These are phyloP conservation scores for Actinia equina DNA, from an alignment of 64 coral and sea anemone species.

Conservation along the genomic window DNA sequence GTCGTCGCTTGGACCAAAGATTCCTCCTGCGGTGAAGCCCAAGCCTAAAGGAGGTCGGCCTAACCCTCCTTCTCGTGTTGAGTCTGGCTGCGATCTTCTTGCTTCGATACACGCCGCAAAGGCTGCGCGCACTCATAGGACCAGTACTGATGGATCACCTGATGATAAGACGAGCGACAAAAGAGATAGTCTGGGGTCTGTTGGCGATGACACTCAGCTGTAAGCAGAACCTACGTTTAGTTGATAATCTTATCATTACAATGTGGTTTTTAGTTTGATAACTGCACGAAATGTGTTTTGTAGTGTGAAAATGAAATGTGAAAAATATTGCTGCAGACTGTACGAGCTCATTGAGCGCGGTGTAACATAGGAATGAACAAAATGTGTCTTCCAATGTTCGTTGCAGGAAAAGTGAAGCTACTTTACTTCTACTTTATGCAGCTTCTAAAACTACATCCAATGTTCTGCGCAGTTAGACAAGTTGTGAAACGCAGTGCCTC, in stretches of 20 bases:
- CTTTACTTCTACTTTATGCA: no score
- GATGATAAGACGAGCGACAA: slow-evolving; percentile 13
- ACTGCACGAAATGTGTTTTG: no score
- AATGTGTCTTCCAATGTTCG: no score
- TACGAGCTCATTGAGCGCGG: no score
- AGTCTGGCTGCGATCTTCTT: slow-evolving; percentile 55
- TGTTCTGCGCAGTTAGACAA: no score
- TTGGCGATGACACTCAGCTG: slow-evolving; percentile 65
- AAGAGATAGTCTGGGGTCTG: slow-evolving; percentile 31
- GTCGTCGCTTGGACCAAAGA: slow-evolving; percentile 24
- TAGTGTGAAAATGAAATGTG: no score
- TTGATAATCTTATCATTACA: not conserved
- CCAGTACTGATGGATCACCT: not conserved
- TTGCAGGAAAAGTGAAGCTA: no score
- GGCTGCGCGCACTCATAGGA: slow-evolving; percentile 51
- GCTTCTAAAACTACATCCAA: no score
- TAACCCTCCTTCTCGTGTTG: slow-evolving; percentile 35
- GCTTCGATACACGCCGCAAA: slow-evolving; percentile 71
- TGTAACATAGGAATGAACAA: no score
- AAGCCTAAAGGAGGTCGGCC: slow-evolving; percentile 63
- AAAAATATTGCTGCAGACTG: no score
- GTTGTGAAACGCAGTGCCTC: no score
- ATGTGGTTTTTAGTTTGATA: not conserved
- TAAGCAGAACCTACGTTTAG: slow-evolving; percentile 1
- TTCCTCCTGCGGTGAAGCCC: slow-evolving; percentile 73